A percentile compares a stretch with the other conserved stretches of the same genome.
These are phyloP conservation scores for Psilopsiagon aurifrons DNA, from an alignment of 2,113 vertebrate genomes.

Conservation along the genomic window DNA sequence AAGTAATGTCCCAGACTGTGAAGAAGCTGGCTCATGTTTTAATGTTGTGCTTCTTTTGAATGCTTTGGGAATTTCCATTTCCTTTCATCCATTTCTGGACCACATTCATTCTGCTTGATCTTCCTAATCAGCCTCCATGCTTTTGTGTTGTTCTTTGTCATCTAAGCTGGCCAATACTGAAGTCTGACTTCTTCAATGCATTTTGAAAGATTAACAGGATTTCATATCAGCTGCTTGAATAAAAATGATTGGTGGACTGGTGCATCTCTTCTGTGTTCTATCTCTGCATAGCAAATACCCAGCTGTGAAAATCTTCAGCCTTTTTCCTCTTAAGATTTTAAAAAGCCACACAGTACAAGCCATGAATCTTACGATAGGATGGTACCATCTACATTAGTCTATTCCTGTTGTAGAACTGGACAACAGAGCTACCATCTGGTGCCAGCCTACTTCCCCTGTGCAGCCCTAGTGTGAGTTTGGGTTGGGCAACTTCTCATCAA, in stretches of 20 bases:
- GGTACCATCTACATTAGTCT: not conserved
- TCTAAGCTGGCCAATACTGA: not conserved
- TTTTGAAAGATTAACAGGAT: slow-evolving; percentile 1
- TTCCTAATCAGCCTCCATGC: slow-evolving; percentile 10
- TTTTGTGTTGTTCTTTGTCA: not conserved
- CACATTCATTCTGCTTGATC: slow-evolving; percentile 9
- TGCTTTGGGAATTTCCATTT: slow-evolving; percentile 27
- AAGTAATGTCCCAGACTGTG: slow-evolving; percentile 5
- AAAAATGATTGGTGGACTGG: not conserved
- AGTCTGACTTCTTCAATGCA: not conserved
- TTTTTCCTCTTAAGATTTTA: not conserved
- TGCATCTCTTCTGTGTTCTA: not conserved
- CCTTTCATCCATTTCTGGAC: slow-evolving; percentile 22
- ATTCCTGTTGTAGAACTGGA: not conserved
- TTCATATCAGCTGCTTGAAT: not conserved
- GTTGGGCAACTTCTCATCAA: not conserved
- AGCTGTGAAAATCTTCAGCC: not conserved
- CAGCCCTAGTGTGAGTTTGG: rapidly evolving
- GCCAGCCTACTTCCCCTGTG: not conserved
- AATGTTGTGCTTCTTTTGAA: not conserved
- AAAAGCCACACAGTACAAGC: not conserved
- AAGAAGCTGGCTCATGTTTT: slow-evolving; percentile 24
- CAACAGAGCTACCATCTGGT: not conserved
- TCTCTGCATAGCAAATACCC: not conserved
- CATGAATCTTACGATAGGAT: not conserved